A percentile compares a stretch with the other conserved stretches of the same genome.
phyloP scores from a whole-genome alignment of 2,888 invertebrate genomes.

The Drosophila rellima region DNA sequence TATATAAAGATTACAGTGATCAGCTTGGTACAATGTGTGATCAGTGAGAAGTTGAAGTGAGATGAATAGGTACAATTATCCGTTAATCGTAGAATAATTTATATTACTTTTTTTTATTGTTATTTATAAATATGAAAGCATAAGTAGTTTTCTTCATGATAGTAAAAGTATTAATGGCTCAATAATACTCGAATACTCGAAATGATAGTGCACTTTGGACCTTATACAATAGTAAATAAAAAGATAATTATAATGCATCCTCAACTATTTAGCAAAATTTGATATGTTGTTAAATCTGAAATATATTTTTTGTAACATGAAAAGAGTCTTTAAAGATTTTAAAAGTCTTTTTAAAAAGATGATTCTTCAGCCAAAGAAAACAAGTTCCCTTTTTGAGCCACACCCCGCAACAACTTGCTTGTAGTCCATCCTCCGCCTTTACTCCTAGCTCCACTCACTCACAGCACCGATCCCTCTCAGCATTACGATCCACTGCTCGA shows the following conservation, averaged over 20 bases:
- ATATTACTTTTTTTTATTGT: too few species aligned
- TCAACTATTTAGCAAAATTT: too few species aligned
- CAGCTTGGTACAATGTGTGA: slow-evolving; percentile 1
- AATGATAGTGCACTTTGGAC: too few species aligned
- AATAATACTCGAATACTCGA: too few species aligned
- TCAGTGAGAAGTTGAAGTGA: neutral
- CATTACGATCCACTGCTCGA: slow-evolving; percentile 23
- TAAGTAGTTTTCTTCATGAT: neutral
- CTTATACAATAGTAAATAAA: too few species aligned
- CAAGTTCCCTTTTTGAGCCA: slow-evolving; percentile 5
- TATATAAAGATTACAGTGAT: slow-evolving; percentile 29
- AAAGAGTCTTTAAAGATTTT: neutral
- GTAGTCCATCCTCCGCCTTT: slow-evolving; percentile 4
- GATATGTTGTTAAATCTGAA: neutral
- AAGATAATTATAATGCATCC: too few species aligned
- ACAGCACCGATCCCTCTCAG: neutral
- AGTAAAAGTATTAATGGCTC: neutral
- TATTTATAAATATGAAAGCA: too few species aligned
- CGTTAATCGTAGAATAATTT: neutral
- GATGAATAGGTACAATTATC: neutral
- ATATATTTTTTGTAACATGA: neutral
- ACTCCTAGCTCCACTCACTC: neutral
- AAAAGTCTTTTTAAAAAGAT: neutral
- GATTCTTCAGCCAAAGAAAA: neutral
- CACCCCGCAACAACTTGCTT: slow-evolving; percentile 21